A percentile compares a stretch with the other conserved stretches of the same genome.
Conservation (phyloP, 2,113 vertebrate genomes). For the Erpornis zantholeuca region DNA sequence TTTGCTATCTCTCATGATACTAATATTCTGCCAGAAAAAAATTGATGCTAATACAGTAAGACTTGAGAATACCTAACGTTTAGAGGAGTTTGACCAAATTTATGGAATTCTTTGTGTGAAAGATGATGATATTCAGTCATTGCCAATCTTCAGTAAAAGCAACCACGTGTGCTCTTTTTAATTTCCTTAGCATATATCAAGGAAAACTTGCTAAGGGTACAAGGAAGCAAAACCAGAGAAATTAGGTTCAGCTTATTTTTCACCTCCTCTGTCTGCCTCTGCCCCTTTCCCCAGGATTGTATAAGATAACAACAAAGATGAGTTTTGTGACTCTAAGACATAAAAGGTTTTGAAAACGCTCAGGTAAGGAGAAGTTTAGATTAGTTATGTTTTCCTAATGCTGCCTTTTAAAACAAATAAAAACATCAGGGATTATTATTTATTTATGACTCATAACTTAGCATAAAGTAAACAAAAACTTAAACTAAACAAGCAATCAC, state of each 20-base stretch:
- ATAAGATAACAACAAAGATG: not conserved
- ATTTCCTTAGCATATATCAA: not conserved
- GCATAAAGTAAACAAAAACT: not conserved
- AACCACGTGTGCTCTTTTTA: not conserved
- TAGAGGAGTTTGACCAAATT: not conserved
- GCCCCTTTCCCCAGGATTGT: not conserved
- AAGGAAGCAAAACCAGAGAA: not conserved
- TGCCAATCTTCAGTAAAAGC: not conserved
- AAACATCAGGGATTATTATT: not conserved
- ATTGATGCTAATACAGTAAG: rapidly evolving
- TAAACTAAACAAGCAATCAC: not conserved
- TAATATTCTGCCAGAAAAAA: not conserved
- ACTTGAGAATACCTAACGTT: not conserved
- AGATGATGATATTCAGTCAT: not conserved
- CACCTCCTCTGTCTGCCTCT: not conserved
- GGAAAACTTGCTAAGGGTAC: not conserved
- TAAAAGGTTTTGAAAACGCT: not conserved
- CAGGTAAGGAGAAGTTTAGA: not conserved
- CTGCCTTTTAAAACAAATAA: not conserved
- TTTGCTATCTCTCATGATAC: not conserved
- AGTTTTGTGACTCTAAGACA: not conserved
- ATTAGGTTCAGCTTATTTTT: not conserved
- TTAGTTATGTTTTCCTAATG: not conserved
- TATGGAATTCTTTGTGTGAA: not conserved
- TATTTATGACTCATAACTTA: not conserved